Percentiles rank a stretch among this genome's conserved stretches.
phyloP scores from a whole-genome alignment of 2,888 invertebrate genomes.

The Eucera pruinosa region DNA sequence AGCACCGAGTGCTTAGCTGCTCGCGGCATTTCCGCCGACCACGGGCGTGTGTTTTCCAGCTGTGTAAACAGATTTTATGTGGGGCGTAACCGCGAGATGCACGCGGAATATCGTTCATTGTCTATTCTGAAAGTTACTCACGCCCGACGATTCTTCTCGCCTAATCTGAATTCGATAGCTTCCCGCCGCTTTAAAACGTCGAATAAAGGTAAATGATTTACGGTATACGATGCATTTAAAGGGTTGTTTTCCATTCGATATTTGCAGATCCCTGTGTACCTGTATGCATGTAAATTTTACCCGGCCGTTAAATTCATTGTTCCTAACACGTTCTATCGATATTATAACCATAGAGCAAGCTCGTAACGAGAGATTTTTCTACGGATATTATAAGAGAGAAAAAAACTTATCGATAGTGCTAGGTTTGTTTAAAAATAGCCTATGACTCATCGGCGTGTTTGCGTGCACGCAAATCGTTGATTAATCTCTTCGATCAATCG shows the following conservation, averaged over 20 bases:
- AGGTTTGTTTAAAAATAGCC: constrained; percentile 3
- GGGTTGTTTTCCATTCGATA: neutral
- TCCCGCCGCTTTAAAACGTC: neutral
- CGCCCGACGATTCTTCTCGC: constrained; percentile 35
- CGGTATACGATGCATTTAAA: neutral
- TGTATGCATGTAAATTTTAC: too few species aligned
- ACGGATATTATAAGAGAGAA: too few species aligned
- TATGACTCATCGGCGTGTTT: neutral
- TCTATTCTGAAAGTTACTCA: constrained; percentile 55
- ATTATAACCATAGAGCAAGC: too few species aligned
- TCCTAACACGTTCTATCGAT: too few species aligned
- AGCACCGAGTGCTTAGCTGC: constrained; percentile 42
- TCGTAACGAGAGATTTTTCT: too few species aligned
- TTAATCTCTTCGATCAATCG: constrained; percentile 60
- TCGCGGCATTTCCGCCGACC: constrained; percentile 38
- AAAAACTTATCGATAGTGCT: neutral
- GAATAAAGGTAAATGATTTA: constrained; percentile 21
- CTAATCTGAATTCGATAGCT: constrained; percentile 43
- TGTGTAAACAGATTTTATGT: constrained; percentile 77
- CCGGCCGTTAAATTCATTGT: too few species aligned
- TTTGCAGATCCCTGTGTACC: too few species aligned
- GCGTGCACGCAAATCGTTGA: constrained; percentile 50
- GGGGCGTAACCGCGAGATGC: constrained; percentile 58
- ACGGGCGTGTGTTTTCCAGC: constrained; percentile 62
- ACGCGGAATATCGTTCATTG: constrained; percentile 51